Evolutionary conservation across 2,797 vertebrate species (phyloP).

Genomic region (Linurgus olivaceus): DNA sequence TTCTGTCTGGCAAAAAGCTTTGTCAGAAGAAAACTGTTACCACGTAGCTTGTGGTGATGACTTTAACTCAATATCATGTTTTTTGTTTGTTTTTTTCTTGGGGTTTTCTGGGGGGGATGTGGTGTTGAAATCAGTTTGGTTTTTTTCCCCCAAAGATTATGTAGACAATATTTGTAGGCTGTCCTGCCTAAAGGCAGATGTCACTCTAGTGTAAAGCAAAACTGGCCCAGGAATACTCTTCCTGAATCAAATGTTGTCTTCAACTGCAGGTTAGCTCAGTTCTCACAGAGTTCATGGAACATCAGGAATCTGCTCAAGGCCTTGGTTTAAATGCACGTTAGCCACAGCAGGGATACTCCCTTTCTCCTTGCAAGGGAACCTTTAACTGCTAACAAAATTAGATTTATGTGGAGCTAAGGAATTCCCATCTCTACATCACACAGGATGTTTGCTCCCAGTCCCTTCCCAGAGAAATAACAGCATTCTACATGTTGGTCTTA

Average conservation of each 20-base stretch:
- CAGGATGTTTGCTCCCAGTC: rapidly evolving
- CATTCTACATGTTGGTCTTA: neutral
- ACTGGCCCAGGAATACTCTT: neutral
- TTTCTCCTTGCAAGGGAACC: neutral
- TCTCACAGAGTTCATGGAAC: neutral
- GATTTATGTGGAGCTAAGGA: neutral
- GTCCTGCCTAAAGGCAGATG: neutral
- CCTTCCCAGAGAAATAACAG: neutral
- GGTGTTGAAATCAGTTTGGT: neutral
- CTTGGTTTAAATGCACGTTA: neutral
- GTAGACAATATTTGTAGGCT: neutral
- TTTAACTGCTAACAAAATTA: neutral
- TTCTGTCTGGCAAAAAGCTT: neutral
- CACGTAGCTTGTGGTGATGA: neutral
- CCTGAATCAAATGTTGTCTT: neutral
- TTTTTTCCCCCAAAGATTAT: neutral
- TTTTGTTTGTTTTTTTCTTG: neutral
- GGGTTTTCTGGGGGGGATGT: rapidly evolving
- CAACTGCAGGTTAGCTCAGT: neutral
- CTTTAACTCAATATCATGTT: neutral
- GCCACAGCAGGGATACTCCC: neutral
- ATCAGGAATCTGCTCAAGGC: neutral
- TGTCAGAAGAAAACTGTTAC: neutral
- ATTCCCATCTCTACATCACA: neutral
- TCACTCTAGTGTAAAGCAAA: neutral